phyloP scores from a whole-genome alignment of 2,888 invertebrate genomes.

The Entomobrya multifasciata region DNA sequence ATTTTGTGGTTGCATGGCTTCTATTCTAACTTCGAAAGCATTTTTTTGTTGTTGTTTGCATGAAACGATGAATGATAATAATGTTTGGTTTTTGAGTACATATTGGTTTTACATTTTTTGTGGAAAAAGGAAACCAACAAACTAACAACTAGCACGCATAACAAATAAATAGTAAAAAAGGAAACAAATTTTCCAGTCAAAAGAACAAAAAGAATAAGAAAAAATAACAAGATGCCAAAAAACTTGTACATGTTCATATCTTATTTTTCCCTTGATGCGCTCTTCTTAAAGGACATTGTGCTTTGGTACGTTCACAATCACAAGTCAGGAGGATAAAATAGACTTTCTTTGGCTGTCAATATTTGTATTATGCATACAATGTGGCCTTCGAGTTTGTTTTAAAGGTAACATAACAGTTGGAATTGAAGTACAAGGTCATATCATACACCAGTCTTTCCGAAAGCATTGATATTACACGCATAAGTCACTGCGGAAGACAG shows the following conservation, averaged over 20 bases:
- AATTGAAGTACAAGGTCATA: no score
- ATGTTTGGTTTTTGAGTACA: background rate
- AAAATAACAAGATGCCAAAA: constrained; percentile 33
- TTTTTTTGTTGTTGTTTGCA: constrained; percentile 24
- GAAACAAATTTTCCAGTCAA: constrained; percentile 52
- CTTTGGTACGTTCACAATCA: constrained; percentile 5
- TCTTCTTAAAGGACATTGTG: background rate
- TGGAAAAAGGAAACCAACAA: constrained; percentile 54
- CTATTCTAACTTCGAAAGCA: background rate
- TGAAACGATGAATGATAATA: constrained; percentile 14
- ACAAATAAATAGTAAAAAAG: constrained; percentile 49
- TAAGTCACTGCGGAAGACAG: constrained; percentile 45
- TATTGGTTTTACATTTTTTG: constrained; percentile 48
- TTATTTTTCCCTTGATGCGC: background rate
- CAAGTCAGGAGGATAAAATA: constrained; percentile 3
- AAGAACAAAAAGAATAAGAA: constrained; percentile 40
- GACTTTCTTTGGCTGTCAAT: background rate
- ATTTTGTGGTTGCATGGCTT: background rate
- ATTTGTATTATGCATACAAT: no score
- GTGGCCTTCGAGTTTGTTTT: no score
- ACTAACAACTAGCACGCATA: constrained; percentile 53
- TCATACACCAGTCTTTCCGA: no score
- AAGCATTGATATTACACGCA: no score
- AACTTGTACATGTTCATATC: constrained; percentile 51
- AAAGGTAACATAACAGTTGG: no score